Evolutionary conservation across 2,888 invertebrate genomes (phyloP).

Genomic region (Eurytoma adleriae): DNA sequence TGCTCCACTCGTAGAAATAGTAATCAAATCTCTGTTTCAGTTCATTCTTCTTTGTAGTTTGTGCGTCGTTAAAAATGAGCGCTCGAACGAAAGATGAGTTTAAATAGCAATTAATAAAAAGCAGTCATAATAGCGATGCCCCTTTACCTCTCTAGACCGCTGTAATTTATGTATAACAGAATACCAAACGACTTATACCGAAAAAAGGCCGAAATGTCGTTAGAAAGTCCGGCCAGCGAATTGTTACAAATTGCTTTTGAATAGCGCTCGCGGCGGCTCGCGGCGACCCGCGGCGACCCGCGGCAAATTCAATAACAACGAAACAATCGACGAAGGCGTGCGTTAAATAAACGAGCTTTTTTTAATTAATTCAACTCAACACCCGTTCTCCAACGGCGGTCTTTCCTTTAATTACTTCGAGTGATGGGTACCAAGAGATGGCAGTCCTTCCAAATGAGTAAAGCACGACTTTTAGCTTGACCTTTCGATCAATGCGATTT

Average conservation of each 20-base stretch:
- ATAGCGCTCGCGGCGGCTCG: neutral
- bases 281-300: no score
- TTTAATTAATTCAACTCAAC: no score
- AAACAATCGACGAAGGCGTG: neutral
- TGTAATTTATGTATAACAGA: constrained; percentile 28
- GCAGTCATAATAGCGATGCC: constrained; percentile 2
- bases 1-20: neutral
- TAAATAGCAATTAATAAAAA: constrained; percentile 23
- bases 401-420: no score
- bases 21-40: constrained; percentile 17
- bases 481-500: no score
- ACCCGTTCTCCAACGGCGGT: no score
- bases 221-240: constrained; percentile 21
- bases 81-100: constrained; percentile 21
- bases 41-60: constrained; percentile 3
- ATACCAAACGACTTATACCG: neutral
- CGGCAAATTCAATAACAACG: constrained; percentile 12
- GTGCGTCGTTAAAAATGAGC: neutral
- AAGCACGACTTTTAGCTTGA: no score
- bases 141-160: neutral
- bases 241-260: constrained; percentile 31
- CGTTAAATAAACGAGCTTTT: no score
- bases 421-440: no score
- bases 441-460: no score
- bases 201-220: constrained; percentile 15